These are phyloP conservation scores for Idris sp. DNA, from an alignment of 1,140 invertebrate species.

Conservation along the genomic window DNA sequence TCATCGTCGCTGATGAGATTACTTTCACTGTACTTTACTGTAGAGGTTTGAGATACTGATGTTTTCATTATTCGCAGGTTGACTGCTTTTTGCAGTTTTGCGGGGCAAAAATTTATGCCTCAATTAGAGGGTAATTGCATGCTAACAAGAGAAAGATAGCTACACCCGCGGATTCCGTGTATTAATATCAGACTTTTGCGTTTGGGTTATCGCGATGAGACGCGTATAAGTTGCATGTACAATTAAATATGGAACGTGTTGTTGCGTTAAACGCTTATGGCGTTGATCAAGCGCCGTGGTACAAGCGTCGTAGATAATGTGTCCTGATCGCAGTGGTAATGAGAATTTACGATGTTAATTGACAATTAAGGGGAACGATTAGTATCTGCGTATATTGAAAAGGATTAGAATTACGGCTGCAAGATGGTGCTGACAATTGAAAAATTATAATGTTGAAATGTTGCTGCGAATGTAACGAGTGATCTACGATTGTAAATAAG, in stretches of 20 bases:
- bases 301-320: conserved; percentile 48
- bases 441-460: too few species aligned
- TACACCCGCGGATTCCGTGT: conserved; percentile 1
- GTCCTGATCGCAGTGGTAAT: conserved; percentile 38
- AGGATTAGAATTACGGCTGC: conserved; percentile 7
- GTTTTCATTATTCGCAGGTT: too few species aligned
- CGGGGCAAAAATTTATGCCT: conserved; percentile 42
- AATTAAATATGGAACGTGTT: conserved; percentile 54
- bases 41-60: too few species aligned
- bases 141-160: conserved; percentile 7
- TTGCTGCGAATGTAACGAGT: too few species aligned
- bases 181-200: conserved; percentile 37
- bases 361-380: conserved; percentile 49
- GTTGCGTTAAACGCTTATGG: conserved; percentile 39
- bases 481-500: too few species aligned
- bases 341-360: conserved; percentile 59
- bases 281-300: conserved; percentile 33
- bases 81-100: too few species aligned
- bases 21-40: too few species aligned
- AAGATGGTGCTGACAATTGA: too few species aligned
- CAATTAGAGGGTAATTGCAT: conserved; percentile 43
- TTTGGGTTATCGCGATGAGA: conserved; percentile 35
- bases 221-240: conserved; percentile 52
- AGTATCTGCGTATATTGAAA: conserved; percentile 37
- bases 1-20: too few species aligned